A percentile compares a stretch with the other conserved stretches of the same genome.
Conservation (phyloP, 2,888 invertebrate genomes). For the Caradrina kadenii region DNA sequence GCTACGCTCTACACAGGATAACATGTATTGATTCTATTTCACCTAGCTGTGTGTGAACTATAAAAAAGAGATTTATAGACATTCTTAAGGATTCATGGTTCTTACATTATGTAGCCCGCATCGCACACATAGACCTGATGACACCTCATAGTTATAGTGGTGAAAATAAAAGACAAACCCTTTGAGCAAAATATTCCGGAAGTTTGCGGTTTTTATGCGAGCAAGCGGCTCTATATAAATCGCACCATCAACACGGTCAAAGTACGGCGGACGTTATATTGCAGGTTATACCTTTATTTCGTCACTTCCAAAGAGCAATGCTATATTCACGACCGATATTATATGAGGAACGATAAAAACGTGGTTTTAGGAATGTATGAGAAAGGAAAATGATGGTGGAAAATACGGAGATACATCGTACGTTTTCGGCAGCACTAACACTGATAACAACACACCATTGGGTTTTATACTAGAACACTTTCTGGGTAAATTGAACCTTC, state of each 20-base stretch:
- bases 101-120: constrained; percentile 75
- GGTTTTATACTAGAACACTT: constrained; percentile 34
- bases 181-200: constrained; percentile 75
- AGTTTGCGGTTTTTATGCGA: constrained; percentile 80
- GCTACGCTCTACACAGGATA: constrained; percentile 6
- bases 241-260: constrained; percentile 71
- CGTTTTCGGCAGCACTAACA: constrained; percentile 29
- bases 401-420: constrained; percentile 38
- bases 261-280: constrained; percentile 57
- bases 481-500: constrained; percentile 45
- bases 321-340: constrained; percentile 46
- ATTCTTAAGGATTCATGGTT: constrained; percentile 63
- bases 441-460: constrained; percentile 55
- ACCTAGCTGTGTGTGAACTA: constrained; percentile 38
- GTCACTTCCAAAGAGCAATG: constrained; percentile 39
- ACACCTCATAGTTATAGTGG: constrained; percentile 75
- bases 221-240: constrained; percentile 73
- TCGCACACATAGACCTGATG: constrained; percentile 67
- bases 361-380: constrained; percentile 40
- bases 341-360: constrained; percentile 44
- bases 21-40: constrained; percentile 32
- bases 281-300: constrained; percentile 64
- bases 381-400: constrained; percentile 28
- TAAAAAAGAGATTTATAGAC: constrained; percentile 68
- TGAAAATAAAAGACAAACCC: constrained; percentile 78